Conservation (phyloP, 2,797 vertebrate species). For the Kryptolebias ocellatus region DNA sequence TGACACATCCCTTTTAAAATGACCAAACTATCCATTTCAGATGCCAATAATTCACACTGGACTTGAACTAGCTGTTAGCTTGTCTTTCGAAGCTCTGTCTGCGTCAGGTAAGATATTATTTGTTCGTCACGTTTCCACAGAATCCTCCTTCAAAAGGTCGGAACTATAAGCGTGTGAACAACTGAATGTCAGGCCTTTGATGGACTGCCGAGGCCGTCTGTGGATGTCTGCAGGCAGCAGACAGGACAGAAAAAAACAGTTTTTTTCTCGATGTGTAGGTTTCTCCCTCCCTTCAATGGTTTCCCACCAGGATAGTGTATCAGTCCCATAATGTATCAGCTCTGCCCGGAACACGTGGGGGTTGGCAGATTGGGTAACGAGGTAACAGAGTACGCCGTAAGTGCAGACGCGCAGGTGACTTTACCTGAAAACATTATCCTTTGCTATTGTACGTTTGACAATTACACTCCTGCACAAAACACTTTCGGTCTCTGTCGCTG, state of each 20-base stretch:
- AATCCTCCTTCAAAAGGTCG: too few relatives aligned
- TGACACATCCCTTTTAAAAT: too few relatives aligned
- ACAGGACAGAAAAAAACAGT: neutral
- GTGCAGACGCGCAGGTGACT: constrained; percentile 17
- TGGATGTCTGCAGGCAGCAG: neutral
- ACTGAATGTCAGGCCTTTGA: too few relatives aligned
- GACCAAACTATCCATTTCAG: too few relatives aligned
- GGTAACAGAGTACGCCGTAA: constrained; percentile 36
- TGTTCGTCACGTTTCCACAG: too few relatives aligned
- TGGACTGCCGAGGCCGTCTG: too few relatives aligned
- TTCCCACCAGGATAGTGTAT: constrained; percentile 69
- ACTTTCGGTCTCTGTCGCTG: constrained; percentile 6
- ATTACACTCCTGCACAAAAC: constrained; percentile 4
- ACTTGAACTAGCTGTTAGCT: too few relatives aligned
- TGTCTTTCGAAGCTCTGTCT: too few relatives aligned
- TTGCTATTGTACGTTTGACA: neutral
- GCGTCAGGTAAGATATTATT: too few relatives aligned
- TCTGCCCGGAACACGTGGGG: constrained; percentile 25
- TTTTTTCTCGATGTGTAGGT: constrained; percentile 9
- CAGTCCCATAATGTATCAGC: constrained; percentile 44
- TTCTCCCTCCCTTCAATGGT: constrained; percentile 24
- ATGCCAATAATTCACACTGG: too few relatives aligned
- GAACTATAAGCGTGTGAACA: too few relatives aligned
- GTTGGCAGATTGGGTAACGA: constrained; percentile 50
- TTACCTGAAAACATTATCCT: constrained; percentile 42